phyloP scores from a whole-genome alignment of 2,113 vertebrate species.

The Typhlomys cinereus region DNA sequence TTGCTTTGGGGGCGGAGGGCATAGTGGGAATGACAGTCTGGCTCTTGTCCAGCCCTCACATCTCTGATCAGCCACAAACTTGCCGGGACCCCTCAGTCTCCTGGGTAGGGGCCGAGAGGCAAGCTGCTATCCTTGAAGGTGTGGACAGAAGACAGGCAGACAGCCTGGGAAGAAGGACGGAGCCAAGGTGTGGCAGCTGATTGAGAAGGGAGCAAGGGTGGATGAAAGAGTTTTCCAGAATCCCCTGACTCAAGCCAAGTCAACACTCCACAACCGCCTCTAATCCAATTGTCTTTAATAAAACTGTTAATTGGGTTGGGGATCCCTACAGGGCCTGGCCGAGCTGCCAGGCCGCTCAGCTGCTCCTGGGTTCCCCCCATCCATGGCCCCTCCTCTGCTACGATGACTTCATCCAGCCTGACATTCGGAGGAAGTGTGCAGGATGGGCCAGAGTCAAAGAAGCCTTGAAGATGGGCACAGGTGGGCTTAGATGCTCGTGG shows the following conservation, averaged over 20 bases:
- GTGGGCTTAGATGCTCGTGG: neutral
- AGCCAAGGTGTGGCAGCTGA: neutral
- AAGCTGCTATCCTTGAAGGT: neutral
- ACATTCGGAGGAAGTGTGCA: neutral
- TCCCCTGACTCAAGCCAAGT: constrained; percentile 54
- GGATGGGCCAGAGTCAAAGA: neutral
- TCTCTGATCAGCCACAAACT: neutral
- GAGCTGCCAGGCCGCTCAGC: constrained; percentile 28
- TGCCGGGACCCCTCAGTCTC: neutral
- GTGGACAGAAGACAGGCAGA: no score
- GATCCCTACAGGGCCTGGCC: constrained; percentile 46
- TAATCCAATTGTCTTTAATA: constrained; percentile 78
- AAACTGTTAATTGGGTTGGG: constrained; percentile 75
- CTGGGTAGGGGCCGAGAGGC: neutral
- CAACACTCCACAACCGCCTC: constrained; percentile 27
- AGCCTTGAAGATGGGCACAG: fast-evolving
- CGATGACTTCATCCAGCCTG: constrained; percentile 20
- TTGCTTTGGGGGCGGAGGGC: neutral
- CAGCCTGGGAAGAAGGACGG: neutral
- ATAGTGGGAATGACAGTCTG: fast-evolving
- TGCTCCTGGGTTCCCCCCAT: neutral
- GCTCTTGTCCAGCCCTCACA: no score
- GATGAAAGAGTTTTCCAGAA: constrained; percentile 45
- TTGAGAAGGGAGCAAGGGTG: neutral
- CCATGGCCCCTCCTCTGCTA: neutral